These are phyloP conservation scores for Polymixis flavicincta DNA, from an alignment of 2,888 invertebrate genomes.

Conservation along the genomic window DNA sequence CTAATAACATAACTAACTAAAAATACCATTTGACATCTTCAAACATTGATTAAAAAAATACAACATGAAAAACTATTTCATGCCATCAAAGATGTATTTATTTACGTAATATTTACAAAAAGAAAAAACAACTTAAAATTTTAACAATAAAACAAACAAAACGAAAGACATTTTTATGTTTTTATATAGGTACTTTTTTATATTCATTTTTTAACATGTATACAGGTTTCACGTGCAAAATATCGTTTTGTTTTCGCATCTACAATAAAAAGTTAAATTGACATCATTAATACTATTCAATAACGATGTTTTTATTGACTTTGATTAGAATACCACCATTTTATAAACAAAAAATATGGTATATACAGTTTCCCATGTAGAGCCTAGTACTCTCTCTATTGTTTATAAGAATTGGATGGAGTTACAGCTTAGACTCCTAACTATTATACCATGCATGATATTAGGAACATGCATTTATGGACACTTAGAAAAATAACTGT, in stretches of 20 bases:
- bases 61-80: background rate
- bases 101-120: slow-evolving; percentile 49
- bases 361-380: slow-evolving; percentile 19
- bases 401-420: slow-evolving; percentile 32
- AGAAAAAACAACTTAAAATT: slow-evolving; percentile 6
- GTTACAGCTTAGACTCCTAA: slow-evolving; percentile 34
- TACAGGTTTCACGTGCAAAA: slow-evolving; percentile 51
- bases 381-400: slow-evolving; percentile 45
- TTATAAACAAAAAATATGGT: slow-evolving; percentile 12
- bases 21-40: slow-evolving; percentile 1
- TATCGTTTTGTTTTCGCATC: slow-evolving; percentile 32
- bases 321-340: slow-evolving; percentile 17
- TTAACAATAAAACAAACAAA: slow-evolving; percentile 54
- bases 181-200: slow-evolving; percentile 15
- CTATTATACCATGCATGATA: slow-evolving; percentile 50
- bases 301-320: slow-evolving; percentile 34
- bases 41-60: slow-evolving; percentile 15
- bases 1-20: slow-evolving; percentile 6
- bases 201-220: slow-evolving; percentile 27
- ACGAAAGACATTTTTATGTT: slow-evolving; percentile 11
- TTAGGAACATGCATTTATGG: slow-evolving; percentile 50
- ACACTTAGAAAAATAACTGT: slow-evolving; percentile 53
- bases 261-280: slow-evolving; percentile 43
- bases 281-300: slow-evolving; percentile 36
- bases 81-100: background rate